These are phyloP conservation scores for Morpho deidamia DNA, from an alignment of 2,888 invertebrate genomes.

Conservation along the genomic window DNA sequence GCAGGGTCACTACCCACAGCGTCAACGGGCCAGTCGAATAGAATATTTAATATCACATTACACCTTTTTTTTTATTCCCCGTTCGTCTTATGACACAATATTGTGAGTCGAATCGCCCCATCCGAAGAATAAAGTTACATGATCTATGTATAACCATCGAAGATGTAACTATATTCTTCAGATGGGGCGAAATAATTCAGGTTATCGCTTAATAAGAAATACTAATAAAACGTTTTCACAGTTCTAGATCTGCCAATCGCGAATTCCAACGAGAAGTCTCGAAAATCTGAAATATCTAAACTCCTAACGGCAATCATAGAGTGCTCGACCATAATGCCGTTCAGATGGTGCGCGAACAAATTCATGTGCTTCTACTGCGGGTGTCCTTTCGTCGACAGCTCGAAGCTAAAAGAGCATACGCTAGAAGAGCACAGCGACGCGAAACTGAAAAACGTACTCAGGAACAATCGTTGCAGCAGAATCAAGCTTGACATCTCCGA, in stretches of 20 bases:
- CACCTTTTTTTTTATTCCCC: too few species aligned
- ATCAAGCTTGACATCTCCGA: constrained; percentile 46
- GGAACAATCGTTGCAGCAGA: constrained; percentile 23
- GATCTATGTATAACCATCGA: too few species aligned
- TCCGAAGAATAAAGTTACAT: too few species aligned
- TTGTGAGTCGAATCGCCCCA: too few species aligned
- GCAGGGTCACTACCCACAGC: too few species aligned
- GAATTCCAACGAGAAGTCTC: constrained; percentile 2
- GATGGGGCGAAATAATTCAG: too few species aligned
- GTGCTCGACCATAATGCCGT: constrained; percentile 37
- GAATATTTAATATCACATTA: too few species aligned
- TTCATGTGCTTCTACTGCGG: constrained; percentile 42
- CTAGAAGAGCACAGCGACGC: constrained; percentile 34
- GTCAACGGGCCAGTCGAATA: too few species aligned
- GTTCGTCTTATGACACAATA: too few species aligned
- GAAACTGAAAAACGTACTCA: constrained; percentile 31
- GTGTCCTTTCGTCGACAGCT: constrained; percentile 29
- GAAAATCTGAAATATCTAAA: constrained; percentile 18
- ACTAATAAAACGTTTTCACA: constrained; percentile 2
- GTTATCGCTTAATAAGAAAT: too few species aligned
- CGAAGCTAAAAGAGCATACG: constrained; percentile 34
- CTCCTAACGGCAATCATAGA: constrained; percentile 33
- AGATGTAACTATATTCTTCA: too few species aligned
- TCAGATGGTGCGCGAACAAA: constrained; percentile 37
- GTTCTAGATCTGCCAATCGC: constrained; percentile 14